These are phyloP conservation scores for Brachionichthys hirsutus DNA, from an alignment of 2,113 vertebrate species.

Conservation along the genomic window DNA sequence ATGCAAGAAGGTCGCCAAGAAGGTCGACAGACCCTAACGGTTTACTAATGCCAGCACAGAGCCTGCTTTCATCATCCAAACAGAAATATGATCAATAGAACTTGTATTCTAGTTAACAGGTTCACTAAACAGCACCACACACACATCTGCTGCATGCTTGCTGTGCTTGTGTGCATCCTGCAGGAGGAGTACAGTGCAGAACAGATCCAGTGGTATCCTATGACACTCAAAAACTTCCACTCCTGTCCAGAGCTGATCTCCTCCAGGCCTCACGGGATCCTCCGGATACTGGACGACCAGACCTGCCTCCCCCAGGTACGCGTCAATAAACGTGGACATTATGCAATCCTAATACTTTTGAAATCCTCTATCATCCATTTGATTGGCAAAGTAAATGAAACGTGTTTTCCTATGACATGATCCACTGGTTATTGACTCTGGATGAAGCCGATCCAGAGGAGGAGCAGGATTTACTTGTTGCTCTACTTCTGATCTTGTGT, in stretches of 20 bases:
- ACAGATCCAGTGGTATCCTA: conserved; percentile 81
- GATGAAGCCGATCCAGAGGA: neutral
- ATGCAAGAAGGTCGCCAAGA: too few relatives aligned
- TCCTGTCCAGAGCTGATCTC: conserved; percentile 85
- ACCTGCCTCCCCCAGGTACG: conserved; percentile 85
- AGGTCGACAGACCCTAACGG: too few relatives aligned
- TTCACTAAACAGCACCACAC: neutral
- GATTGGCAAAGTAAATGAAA: too few relatives aligned
- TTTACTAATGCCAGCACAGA: too few relatives aligned
- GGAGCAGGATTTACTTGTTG: too few relatives aligned
- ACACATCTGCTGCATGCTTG: neutral
- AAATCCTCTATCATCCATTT: too few relatives aligned
- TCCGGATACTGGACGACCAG: conserved; percentile 88
- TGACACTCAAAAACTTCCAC: conserved; percentile 68
- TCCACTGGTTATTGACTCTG: neutral
- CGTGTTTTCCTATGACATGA: neutral
- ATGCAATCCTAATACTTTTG: too few relatives aligned
- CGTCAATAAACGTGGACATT: too few relatives aligned
- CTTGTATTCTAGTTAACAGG: neutral
- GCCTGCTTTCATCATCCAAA: neutral
- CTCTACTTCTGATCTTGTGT: neutral
- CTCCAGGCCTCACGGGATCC: conserved; percentile 83
- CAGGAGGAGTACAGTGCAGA: conserved; percentile 87
- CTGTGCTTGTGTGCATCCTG: conserved; percentile 4
- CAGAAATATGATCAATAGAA: neutral